Conservation (phyloP, 2,113 vertebrate genomes). For the Indicator indicator region DNA sequence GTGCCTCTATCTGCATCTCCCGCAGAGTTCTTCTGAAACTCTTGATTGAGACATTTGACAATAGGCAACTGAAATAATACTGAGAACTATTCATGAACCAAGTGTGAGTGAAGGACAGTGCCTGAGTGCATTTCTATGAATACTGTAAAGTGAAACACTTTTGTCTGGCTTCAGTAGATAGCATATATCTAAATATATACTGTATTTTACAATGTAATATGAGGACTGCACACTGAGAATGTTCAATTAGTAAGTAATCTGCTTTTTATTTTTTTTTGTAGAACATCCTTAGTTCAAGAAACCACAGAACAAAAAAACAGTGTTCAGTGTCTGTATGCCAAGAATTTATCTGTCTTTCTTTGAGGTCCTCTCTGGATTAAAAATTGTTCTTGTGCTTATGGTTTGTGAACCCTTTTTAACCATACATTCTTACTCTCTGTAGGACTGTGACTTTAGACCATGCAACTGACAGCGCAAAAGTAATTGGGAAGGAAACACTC, state of each 20-base stretch:
- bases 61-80: neutral
- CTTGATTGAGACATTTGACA: neutral
- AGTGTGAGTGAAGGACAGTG: neutral
- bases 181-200: neutral
- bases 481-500: constrained; percentile 88
- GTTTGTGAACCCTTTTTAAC: constrained; percentile 35
- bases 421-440: constrained; percentile 11
- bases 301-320: neutral
- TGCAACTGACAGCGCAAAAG: constrained; percentile 87
- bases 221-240: neutral
- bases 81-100: neutral
- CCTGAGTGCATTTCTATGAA: neutral
- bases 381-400: neutral
- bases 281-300: neutral
- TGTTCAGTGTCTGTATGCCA: neutral
- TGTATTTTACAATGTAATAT: neutral
- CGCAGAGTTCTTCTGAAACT: neutral
- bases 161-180: neutral
- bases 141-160: neutral
- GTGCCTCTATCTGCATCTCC: neutral
- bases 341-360: neutral
- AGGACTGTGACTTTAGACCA: constrained; percentile 91
- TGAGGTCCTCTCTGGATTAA: neutral
- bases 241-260: neutral
- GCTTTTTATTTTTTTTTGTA: neutral